phyloP scores from a whole-genome alignment of 2,113 vertebrate species.

The Lanius ludovicianus region DNA sequence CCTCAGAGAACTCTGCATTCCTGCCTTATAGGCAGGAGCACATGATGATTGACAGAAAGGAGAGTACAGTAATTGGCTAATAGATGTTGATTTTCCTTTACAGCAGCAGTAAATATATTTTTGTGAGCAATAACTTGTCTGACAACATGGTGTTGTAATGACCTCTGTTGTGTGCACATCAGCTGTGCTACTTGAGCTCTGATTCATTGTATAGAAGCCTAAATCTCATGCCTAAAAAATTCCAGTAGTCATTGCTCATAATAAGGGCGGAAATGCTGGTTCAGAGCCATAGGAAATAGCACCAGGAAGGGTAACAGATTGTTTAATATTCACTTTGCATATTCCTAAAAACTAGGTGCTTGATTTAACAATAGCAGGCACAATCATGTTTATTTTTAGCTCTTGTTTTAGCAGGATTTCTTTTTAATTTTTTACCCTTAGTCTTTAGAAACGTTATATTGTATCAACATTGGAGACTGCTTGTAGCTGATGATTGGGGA shows the following conservation, averaged over 20 bases:
- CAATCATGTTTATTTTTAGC: not conserved
- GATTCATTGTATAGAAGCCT: constrained; percentile 42
- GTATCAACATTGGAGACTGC: not conserved
- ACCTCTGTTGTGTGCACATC: not conserved
- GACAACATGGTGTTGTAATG: constrained; percentile 34
- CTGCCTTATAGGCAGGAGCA: not conserved
- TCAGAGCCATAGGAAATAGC: constrained; percentile 13
- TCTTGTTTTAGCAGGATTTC: not conserved
- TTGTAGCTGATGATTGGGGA: not conserved
- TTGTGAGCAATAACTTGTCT: constrained; percentile 27
- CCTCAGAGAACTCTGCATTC: not conserved
- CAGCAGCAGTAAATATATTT: not conserved
- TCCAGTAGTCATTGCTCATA: not conserved
- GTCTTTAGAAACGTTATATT: not conserved
- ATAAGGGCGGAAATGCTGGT: not conserved
- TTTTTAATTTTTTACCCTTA: not conserved
- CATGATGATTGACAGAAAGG: not conserved
- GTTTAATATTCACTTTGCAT: constrained; percentile 30
- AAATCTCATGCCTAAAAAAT: not conserved
- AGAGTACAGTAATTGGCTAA: not conserved
- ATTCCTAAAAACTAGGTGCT: constrained; percentile 51
- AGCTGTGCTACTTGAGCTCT: constrained; percentile 21
- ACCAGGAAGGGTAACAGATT: not conserved
- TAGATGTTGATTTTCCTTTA: not conserved
- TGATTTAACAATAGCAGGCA: not conserved